Evolutionary conservation across 2,797 vertebrate genomes (phyloP), one percentile per base, ranked within the genome.

Genomic region (Galagoides demidoff): DNA sequence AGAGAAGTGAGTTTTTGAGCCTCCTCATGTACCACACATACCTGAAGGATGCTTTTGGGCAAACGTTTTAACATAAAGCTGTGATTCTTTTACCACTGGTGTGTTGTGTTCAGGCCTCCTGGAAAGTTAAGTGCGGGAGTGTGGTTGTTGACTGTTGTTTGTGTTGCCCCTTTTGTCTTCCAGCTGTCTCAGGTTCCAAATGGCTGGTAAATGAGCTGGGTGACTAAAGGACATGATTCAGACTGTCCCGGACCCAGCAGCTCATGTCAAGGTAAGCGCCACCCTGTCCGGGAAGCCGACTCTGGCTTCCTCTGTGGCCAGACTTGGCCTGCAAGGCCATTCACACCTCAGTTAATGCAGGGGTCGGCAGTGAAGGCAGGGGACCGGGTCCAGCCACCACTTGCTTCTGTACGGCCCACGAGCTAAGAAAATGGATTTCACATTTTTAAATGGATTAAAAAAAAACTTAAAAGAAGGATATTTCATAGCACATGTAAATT

Each of bases 171-270:
- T 97, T 96, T 96, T 98, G n/a, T 97, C 96, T 90, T 95, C 68
- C 92, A 98, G 98, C 95, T 98, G 89, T 95, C 89, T 93, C 83
- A 63, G 96, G 96, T 97, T 97, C 98, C 98, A 96, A 97, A 68
- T 49, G 94, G 96, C 96, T 98, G 98, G 89, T 98, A 91, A 97
- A 93, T 73, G 95, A 78, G 1, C 10, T 96, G 97, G 97, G 97
- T 97, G 97, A 79, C 95, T 97, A 93, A 98, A 98, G 98, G 99
- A 99, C 99, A 99, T 99, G 99, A 98, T 99, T 98, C 99, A 99
- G 98, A 98, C 98, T 98, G 99, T 99, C 98, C 98, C 98, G 90
- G 99, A 99, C 98, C 98, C 98, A 98, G 98, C 98, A 98, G 98
- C 98, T 98, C 97, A 98, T 96, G 98, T 99, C 98, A 98, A 99